These are phyloP conservation scores for Setipinna tenuifilis DNA, from an alignment of 2,797 vertebrate genomes.

Conservation along the genomic window DNA sequence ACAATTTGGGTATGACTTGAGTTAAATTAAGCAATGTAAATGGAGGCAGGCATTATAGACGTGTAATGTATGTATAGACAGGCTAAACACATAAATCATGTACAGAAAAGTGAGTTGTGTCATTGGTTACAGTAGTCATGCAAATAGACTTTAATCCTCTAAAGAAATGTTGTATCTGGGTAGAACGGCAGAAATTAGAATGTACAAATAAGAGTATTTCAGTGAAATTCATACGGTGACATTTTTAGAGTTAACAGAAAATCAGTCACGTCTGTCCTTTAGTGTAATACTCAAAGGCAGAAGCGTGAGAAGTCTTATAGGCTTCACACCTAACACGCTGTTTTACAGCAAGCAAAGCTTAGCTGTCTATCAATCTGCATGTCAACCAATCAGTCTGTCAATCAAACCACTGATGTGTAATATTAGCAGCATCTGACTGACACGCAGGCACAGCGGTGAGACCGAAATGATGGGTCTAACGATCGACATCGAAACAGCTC, in stretches of 20 bases:
- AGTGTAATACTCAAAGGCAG: background rate
- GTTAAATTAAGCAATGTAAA: background rate
- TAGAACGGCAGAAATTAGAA: background rate
- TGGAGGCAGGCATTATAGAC: background rate
- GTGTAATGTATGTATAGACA: no score
- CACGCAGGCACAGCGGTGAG: background rate
- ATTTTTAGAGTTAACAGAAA: background rate
- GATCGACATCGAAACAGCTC: background rate
- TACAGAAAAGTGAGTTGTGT: background rate
- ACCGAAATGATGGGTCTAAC: background rate
- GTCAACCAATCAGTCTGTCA: conserved; percentile 11
- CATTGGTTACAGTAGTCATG: background rate
- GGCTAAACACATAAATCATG: background rate
- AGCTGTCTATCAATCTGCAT: conserved; percentile 12
- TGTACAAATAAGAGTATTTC: background rate
- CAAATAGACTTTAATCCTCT: conserved; percentile 1
- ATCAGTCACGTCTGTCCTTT: background rate
- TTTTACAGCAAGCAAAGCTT: background rate
- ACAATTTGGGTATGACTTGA: background rate
- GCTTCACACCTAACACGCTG: background rate
- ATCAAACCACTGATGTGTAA: background rate
- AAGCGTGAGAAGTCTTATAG: background rate
- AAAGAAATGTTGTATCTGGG: background rate
- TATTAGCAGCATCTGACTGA: background rate
- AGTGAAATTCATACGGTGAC: background rate